These are phyloP conservation scores for Automeris io DNA, from an alignment of 2,888 invertebrate genomes.

Conservation along the genomic window DNA sequence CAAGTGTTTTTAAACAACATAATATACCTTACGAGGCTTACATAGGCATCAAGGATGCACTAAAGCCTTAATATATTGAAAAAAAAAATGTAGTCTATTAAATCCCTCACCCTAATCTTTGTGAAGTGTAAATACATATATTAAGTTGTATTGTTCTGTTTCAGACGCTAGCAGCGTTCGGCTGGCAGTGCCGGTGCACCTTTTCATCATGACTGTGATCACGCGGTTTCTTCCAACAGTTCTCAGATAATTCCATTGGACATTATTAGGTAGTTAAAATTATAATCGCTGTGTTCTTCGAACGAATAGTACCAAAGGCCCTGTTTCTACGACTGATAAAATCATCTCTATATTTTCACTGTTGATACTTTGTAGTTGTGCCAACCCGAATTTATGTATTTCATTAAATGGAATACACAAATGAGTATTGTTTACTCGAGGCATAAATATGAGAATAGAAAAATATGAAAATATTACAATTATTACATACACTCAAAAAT, in stretches of 20 bases:
- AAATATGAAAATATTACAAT: too few species aligned
- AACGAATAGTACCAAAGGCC: constrained; percentile 24
- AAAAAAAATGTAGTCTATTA: background rate
- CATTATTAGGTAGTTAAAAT: constrained; percentile 19
- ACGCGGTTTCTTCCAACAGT: constrained; percentile 20
- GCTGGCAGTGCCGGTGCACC: background rate
- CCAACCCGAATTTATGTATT: constrained; percentile 75
- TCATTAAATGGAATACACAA: constrained; percentile 64
- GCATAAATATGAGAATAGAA: constrained; percentile 2
- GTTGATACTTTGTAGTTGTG: constrained; percentile 69
- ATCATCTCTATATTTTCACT: constrained; percentile 55
- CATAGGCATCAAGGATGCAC: too few species aligned
- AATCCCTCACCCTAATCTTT: too few species aligned
- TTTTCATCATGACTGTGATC: constrained; percentile 10
- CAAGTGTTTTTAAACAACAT: too few species aligned
- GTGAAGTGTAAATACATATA: too few species aligned
- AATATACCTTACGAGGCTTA: too few species aligned
- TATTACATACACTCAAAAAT: too few species aligned
- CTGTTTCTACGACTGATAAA: constrained; percentile 52
- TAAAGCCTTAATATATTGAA: too few species aligned
- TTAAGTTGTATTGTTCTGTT: constrained; percentile 4
- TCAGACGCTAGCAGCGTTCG: constrained; percentile 9
- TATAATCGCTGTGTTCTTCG: constrained; percentile 25
- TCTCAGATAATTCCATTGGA: constrained; percentile 17
- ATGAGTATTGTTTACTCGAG: constrained; percentile 7